Evolutionary conservation across 2,888 invertebrate species (phyloP).

Genomic region (Kryphioiulus occultus): DNA sequence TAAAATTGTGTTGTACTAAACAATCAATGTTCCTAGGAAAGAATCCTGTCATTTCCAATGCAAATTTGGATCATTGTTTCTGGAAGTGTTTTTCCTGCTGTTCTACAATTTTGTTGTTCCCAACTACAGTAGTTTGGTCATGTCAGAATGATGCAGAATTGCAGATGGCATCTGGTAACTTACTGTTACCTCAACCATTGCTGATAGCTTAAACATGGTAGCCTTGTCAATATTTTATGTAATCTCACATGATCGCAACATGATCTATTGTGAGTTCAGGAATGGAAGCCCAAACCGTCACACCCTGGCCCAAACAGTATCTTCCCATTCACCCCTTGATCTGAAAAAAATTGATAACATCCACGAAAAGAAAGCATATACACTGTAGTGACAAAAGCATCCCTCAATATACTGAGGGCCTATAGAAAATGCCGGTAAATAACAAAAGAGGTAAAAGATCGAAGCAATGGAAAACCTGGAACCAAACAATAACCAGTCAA

Average conservation of each 20-base stretch:
- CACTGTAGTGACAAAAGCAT: background rate
- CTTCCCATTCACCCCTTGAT: background rate
- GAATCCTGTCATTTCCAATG: too few species aligned
- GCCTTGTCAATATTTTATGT: background rate
- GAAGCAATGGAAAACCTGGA: background rate
- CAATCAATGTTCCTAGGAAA: too few species aligned
- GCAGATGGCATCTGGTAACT: too few species aligned
- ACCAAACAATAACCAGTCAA: constrained; percentile 12
- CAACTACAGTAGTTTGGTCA: too few species aligned
- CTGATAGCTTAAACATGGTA: too few species aligned
- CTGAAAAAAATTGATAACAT: background rate
- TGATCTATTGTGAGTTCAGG: background rate
- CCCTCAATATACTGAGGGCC: too few species aligned
- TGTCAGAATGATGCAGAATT: too few species aligned
- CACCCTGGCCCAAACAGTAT: background rate
- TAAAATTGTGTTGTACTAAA: too few species aligned
- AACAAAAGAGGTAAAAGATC: constrained; percentile 16
- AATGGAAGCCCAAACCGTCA: background rate
- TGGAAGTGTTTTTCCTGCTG: too few species aligned
- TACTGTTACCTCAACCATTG: background rate
- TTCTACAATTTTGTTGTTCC: too few species aligned
- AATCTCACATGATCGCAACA: background rate
- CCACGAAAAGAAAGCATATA: background rate
- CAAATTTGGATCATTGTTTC: too few species aligned
- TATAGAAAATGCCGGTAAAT: background rate